A percentile compares a stretch with the other conserved stretches of the same genome.
phyloP scores from a whole-genome alignment of 2,113 vertebrate species.

The Hippocampus barbouri region DNA sequence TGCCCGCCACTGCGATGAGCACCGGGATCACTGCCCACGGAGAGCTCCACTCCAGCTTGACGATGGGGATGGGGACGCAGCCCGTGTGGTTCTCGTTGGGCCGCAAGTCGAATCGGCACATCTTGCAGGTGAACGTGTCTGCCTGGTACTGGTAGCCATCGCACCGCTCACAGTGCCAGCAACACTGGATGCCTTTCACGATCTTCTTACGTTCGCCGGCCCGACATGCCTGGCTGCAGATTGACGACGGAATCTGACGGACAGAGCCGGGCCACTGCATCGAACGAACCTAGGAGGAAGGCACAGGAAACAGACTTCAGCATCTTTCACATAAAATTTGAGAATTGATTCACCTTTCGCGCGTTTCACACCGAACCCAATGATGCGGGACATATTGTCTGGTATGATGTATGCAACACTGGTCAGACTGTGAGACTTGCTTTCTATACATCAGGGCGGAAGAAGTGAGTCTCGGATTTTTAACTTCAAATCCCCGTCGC shows the following conservation, averaged over 20 bases:
- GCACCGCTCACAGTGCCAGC: slow-evolving; percentile 76
- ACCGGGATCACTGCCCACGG: slow-evolving; percentile 75
- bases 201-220: slow-evolving; percentile 73
- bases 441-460: too few relatives aligned
- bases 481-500: too few relatives aligned
- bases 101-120: slow-evolving; percentile 72
- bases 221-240: slow-evolving; percentile 71
- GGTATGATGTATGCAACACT: too few relatives aligned
- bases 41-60: slow-evolving; percentile 77
- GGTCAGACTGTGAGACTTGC: too few relatives aligned
- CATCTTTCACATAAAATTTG: background rate
- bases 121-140: slow-evolving; percentile 73
- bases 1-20: slow-evolving; percentile 69
- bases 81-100: slow-evolving; percentile 73
- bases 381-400: too few relatives aligned
- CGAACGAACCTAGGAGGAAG: slow-evolving; percentile 55
- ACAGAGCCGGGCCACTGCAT: slow-evolving; percentile 73
- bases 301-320: background rate
- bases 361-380: too few relatives aligned
- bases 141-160: slow-evolving; percentile 77
- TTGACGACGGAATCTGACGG: slow-evolving; percentile 69
- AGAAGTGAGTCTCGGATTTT: too few relatives aligned
- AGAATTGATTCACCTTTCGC: too few relatives aligned
- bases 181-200: slow-evolving; percentile 75
- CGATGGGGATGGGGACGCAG: slow-evolving; percentile 70